Percentiles rank a stretch among this genome's conserved stretches.
Conservation (phyloP, 2,113 vertebrate genomes). For the Microtus pennsylvanicus region DNA sequence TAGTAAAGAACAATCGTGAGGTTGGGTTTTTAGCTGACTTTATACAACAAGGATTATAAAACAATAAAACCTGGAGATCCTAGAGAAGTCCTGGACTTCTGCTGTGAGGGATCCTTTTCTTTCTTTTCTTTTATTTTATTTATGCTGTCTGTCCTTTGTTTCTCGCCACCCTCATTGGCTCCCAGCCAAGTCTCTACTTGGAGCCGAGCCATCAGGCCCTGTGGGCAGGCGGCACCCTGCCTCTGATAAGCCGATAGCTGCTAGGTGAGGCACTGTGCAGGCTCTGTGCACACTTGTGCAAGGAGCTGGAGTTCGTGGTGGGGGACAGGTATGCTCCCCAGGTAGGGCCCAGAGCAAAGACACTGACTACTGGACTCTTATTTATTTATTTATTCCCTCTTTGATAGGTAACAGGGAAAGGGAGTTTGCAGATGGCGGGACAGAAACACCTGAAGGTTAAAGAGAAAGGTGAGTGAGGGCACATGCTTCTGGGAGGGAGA, state of each 20-base stretch:
- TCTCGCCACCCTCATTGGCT: background rate
- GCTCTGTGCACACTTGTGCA: too few species aligned
- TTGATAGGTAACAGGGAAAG: slow-evolving; percentile 57
- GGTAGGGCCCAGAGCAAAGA: background rate
- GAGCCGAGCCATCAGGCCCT: background rate
- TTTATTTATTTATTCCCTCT: background rate
- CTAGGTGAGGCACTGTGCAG: background rate
- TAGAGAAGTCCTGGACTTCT: background rate
- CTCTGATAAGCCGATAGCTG: background rate
- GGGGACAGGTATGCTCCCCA: background rate
- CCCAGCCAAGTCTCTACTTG: background rate
- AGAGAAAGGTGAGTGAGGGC: slow-evolving; percentile 58
- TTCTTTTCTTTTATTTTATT: background rate
- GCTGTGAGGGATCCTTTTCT: background rate
- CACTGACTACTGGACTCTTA: background rate
- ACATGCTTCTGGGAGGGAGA: background rate
- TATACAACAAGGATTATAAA: background rate
- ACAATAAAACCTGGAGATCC: background rate
- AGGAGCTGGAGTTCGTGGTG: background rate
- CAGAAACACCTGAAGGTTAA: slow-evolving; percentile 57
- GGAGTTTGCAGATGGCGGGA: slow-evolving; percentile 52
- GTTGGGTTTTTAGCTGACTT: background rate
- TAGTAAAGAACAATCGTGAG: background rate
- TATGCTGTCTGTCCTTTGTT: background rate
- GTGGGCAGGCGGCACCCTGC: background rate